A percentile compares a stretch with the other conserved stretches of the same genome.
phyloP scores from a whole-genome alignment of 2,797 vertebrate species.

The Chaunax sp. region DNA sequence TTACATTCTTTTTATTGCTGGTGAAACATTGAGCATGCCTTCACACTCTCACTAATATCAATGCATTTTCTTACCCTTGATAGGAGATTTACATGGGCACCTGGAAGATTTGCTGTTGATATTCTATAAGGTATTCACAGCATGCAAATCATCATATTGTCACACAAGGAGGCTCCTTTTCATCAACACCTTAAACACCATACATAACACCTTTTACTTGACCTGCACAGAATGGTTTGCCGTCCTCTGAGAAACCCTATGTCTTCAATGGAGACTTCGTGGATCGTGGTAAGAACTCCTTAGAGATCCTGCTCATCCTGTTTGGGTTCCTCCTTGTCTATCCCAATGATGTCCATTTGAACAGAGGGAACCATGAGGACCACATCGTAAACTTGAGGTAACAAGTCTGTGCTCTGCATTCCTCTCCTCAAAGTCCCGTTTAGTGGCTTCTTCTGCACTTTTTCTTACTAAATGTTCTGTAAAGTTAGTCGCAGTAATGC shows the following conservation, averaged over 20 bases:
- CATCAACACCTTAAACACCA: not conserved
- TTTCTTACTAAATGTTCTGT: too few relatives aligned
- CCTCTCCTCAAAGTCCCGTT: not conserved
- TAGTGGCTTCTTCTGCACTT: too few relatives aligned
- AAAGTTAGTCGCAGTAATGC: too few relatives aligned
- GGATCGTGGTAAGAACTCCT: constrained; percentile 91
- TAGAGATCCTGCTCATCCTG: constrained; percentile 92
- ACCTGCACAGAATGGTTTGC: constrained; percentile 90
- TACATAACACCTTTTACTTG: not conserved
- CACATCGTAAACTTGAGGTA: constrained; percentile 94
- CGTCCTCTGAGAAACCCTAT: constrained; percentile 90
- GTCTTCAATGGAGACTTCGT: constrained; percentile 97
- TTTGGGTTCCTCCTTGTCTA: constrained; percentile 93
- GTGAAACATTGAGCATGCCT: not conserved
- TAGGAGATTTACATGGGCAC: constrained; percentile 94
- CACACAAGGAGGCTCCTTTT: not conserved
- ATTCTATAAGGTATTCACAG: constrained; percentile 90
- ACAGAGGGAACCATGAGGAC: constrained; percentile 96
- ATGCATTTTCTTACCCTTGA: constrained; percentile 7
- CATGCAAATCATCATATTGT: not conserved
- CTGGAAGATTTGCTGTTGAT: constrained; percentile 93
- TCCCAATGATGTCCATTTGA: constrained; percentile 92
- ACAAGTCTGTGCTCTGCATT: not conserved
- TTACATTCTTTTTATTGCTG: not conserved
- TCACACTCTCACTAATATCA: not conserved